Evolutionary conservation across 2,113 vertebrate genomes (phyloP).

Genomic region (Ophthalmolycus amberensis): DNA sequence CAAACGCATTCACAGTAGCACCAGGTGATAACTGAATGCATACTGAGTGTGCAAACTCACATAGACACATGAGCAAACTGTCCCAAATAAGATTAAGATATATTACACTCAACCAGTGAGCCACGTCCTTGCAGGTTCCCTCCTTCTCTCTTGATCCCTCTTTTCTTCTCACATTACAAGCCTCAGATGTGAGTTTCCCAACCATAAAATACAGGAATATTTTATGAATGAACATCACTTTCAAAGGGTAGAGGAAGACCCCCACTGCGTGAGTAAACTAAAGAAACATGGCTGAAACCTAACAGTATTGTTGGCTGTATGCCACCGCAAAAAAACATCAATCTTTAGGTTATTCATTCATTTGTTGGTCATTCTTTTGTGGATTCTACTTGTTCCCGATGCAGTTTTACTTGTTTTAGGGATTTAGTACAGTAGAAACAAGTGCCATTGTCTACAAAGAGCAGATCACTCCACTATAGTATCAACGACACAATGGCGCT

Average conservation of each 20-base stretch:
- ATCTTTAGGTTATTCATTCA: not conserved
- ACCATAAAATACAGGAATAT: slow-evolving; percentile 8
- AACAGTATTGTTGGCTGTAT: not conserved
- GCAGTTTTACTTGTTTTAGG: not conserved
- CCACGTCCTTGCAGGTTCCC: slow-evolving; percentile 28
- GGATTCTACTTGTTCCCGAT: not conserved
- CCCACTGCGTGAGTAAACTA: slow-evolving; percentile 13
- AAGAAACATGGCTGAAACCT: not conserved
- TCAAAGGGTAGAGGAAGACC: slow-evolving; percentile 1
- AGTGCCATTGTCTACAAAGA: slow-evolving; percentile 1
- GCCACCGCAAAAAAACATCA: not conserved
- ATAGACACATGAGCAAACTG: slow-evolving; percentile 16
- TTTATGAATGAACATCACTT: slow-evolving; percentile 18
- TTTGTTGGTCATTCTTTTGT: too few relatives aligned
- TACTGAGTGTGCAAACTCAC: slow-evolving; percentile 19
- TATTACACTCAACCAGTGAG: slow-evolving; percentile 50
- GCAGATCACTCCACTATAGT: not conserved
- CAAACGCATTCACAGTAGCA: slow-evolving; percentile 8
- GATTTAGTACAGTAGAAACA: not conserved
- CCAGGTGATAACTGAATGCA: slow-evolving; percentile 20
- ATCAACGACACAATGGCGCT: slow-evolving; percentile 9
- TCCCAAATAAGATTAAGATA: slow-evolving; percentile 50
- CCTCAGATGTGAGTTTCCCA: slow-evolving; percentile 17
- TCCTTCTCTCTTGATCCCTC: slow-evolving; percentile 8
- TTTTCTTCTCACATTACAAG: slow-evolving; percentile 33